A percentile compares a stretch with the other conserved stretches of the same genome.
Conservation (phyloP, 2,888 invertebrate species). For the Ischnus inquisitorius region DNA sequence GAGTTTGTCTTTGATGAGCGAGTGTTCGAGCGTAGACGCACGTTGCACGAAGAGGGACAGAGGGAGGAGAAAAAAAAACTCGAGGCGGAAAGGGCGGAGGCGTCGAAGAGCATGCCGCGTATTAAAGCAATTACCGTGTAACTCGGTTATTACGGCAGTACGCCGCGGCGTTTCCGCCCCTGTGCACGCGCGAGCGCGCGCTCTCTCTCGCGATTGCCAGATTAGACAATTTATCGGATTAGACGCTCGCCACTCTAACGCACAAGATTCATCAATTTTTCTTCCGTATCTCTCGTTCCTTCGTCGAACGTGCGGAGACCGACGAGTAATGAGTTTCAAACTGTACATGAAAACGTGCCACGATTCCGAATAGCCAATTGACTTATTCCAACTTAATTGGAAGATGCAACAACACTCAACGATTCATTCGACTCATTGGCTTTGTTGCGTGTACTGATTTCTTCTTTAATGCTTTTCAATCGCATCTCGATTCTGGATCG, state of each 20-base stretch:
- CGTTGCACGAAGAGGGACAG: not conserved
- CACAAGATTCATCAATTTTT: constrained; percentile 40
- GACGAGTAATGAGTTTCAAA: constrained; percentile 20
- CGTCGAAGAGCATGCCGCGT: constrained; percentile 74
- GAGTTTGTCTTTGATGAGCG: constrained; percentile 26
- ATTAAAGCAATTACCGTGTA: constrained; percentile 79
- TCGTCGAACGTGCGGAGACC: not conserved
- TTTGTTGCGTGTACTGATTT: constrained; percentile 24
- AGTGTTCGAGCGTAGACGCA: constrained; percentile 26
- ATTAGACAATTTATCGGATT: constrained; percentile 68
- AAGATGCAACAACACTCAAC: constrained; percentile 23
- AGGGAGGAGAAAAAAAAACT: constrained; percentile 21
- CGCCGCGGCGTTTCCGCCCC: constrained; percentile 72
- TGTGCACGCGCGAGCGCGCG: constrained; percentile 7
- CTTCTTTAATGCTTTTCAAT: not conserved
- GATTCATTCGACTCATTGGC: not conserved
- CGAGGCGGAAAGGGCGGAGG: constrained; percentile 70
- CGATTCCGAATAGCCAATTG: constrained; percentile 47
- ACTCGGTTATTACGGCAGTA: constrained; percentile 77
- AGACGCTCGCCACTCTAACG: constrained; percentile 57
- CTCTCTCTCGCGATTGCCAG: constrained; percentile 54
- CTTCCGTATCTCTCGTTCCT: not conserved
- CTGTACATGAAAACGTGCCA: constrained; percentile 29
- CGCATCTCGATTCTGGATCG: not conserved
- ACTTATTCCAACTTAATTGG: constrained; percentile 31